Percentiles rank a stretch among this genome's conserved stretches.
phyloP scores from a whole-genome alignment of 2,113 vertebrate genomes.

The Anolis sagrei region DNA sequence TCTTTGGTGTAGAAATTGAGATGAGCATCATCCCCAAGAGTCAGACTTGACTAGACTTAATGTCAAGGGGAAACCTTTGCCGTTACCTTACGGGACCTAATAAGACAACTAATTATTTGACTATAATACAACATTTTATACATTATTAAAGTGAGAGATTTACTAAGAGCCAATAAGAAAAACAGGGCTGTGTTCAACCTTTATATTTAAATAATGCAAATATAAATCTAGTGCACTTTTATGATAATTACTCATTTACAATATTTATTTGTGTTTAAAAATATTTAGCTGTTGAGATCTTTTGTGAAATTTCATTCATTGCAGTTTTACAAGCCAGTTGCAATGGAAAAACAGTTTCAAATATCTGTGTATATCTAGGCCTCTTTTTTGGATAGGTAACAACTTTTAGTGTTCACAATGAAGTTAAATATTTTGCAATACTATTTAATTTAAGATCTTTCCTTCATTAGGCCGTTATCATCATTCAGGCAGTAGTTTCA shows the following conservation, averaged over 20 bases:
- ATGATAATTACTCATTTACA: not conserved
- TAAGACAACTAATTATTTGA: not conserved
- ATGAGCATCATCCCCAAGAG: too few species aligned
- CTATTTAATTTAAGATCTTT: not conserved
- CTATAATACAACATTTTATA: not conserved
- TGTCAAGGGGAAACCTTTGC: too few species aligned
- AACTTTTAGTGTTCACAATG: not conserved
- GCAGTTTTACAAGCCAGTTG: not conserved
- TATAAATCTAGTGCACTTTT: not conserved
- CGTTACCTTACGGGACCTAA: too few species aligned
- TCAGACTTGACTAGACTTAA: too few species aligned
- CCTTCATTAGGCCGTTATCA: not conserved
- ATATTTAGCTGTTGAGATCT: constrained; percentile 10
- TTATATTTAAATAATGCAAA: not conserved
- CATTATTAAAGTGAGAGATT: not conserved
- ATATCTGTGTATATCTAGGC: not conserved
- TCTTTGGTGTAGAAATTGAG: too few species aligned
- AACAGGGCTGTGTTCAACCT: not conserved
- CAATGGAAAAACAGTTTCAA: not conserved
- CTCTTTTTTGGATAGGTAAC: not conserved
- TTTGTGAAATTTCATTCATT: not conserved
- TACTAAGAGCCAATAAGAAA: not conserved
- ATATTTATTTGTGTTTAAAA: not conserved
- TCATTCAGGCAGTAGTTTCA: not conserved
- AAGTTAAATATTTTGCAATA: not conserved